Conservation (phyloP, 2,888 invertebrate species). For the Andrena fulva region DNA sequence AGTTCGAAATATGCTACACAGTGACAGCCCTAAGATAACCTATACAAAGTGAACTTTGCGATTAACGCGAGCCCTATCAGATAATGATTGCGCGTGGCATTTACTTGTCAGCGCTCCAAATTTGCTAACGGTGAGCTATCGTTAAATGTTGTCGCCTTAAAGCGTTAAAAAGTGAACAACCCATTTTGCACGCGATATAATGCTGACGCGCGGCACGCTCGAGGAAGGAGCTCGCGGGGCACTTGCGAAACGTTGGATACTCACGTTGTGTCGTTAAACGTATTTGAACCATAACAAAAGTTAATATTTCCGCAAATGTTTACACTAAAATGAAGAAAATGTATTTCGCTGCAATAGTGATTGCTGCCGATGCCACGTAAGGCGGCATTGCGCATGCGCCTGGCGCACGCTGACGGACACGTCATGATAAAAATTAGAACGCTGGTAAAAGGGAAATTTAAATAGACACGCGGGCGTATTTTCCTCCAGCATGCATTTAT, state of each 20-base stretch:
- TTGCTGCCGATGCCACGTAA: constrained; percentile 87
- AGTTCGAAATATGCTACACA: constrained; percentile 57
- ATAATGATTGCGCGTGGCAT: constrained; percentile 7
- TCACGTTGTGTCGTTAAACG: constrained; percentile 75
- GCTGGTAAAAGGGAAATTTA: constrained; percentile 34
- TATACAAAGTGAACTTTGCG: constrained; percentile 46
- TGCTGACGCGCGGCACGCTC: background rate
- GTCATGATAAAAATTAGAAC: constrained; percentile 72
- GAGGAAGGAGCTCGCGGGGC: constrained; percentile 9
- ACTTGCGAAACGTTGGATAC: constrained; percentile 58
- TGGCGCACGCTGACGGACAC: constrained; percentile 78
- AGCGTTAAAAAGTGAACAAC: constrained; percentile 56
- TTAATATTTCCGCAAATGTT: constrained; percentile 77
- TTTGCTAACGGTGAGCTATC: background rate
- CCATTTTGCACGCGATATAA: constrained; percentile 69
- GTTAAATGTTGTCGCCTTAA: constrained; percentile 38
- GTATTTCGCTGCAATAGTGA: constrained; percentile 76
- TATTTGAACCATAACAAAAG: constrained; percentile 81
- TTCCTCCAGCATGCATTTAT: constrained; percentile 24
- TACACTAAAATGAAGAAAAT: constrained; percentile 78
- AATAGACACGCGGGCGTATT: background rate
- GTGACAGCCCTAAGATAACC: constrained; percentile 62
- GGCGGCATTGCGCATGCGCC: constrained; percentile 86
- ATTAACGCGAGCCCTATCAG: background rate
- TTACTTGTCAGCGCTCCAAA: background rate